A percentile compares a stretch with the other conserved stretches of the same genome.
Evolutionary conservation across 1,140 invertebrate species (phyloP).

Genomic region (Paraescarpia echinospica): DNA sequence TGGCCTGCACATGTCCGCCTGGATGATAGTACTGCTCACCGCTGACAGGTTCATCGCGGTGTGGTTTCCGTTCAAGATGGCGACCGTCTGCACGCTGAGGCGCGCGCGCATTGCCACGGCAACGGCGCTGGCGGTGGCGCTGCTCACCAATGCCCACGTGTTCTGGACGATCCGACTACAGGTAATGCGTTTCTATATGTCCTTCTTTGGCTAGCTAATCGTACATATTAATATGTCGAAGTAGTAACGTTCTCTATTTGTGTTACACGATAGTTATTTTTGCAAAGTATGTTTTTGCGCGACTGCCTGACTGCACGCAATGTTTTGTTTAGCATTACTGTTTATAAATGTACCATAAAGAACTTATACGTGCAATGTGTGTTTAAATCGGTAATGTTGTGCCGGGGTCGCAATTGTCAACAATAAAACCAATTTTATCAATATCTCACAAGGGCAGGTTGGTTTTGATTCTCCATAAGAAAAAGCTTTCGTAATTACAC

Average conservation of each 20-base stretch:
- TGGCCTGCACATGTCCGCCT: constrained; percentile 22
- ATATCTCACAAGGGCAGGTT: too few relatives aligned
- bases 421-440: too few relatives aligned
- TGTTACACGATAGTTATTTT: too few relatives aligned
- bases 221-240: not conserved
- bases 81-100: constrained; percentile 15
- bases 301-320: too few relatives aligned
- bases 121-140: not conserved
- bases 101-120: constrained; percentile 18
- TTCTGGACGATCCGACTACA: constrained; percentile 21
- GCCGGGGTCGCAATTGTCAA: too few relatives aligned
- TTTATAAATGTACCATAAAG: too few relatives aligned
- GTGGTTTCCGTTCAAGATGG: constrained; percentile 26
- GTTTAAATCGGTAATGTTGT: too few relatives aligned
- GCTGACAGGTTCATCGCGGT: constrained; percentile 27
- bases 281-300: too few relatives aligned
- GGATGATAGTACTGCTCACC: constrained; percentile 26
- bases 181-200: not conserved
- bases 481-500: too few relatives aligned
- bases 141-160: constrained; percentile 20
- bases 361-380: too few relatives aligned
- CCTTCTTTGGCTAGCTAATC: not conserved
- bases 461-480: too few relatives aligned
- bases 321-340: too few relatives aligned
- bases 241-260: not conserved